Conservation (phyloP, 2,888 invertebrate species). For the Parnassius smintheus region DNA sequence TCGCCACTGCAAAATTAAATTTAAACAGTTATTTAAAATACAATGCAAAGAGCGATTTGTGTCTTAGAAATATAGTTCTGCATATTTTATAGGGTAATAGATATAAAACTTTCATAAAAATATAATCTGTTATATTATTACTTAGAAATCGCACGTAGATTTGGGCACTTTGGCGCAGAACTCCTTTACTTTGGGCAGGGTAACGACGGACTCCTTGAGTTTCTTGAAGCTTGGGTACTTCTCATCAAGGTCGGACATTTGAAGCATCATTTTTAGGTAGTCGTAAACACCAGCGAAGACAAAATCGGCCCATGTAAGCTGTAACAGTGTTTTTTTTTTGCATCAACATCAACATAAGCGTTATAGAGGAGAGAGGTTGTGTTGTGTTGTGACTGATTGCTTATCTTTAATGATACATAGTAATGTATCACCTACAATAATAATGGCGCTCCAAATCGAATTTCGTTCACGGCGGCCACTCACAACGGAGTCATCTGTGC, state of each 20-base stretch:
- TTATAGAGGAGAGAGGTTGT: too few species aligned
- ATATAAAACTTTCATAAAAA: too few species aligned
- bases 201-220: slow-evolving; percentile 49
- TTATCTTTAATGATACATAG: too few species aligned
- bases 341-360: too few species aligned
- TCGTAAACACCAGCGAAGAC: slow-evolving; percentile 53
- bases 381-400: too few species aligned
- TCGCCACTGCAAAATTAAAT: background rate
- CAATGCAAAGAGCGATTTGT: background rate
- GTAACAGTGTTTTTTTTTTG: slow-evolving; percentile 30
- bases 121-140: background rate
- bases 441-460: too few species aligned
- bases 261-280: slow-evolving; percentile 47
- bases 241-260: slow-evolving; percentile 46
- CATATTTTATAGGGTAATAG: too few species aligned
- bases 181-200: slow-evolving; percentile 59
- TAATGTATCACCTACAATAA: too few species aligned
- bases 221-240: slow-evolving; percentile 62
- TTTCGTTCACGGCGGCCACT: too few species aligned
- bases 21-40: background rate
- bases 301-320: slow-evolving; percentile 72
- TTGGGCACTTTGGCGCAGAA: slow-evolving; percentile 49
- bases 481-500: too few species aligned
- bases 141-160: slow-evolving; percentile 14
- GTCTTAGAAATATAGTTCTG: background rate